Base-by-base conservation (phyloP, 2,888 invertebrate species). In the Erpobdella octoculata region DNA sequence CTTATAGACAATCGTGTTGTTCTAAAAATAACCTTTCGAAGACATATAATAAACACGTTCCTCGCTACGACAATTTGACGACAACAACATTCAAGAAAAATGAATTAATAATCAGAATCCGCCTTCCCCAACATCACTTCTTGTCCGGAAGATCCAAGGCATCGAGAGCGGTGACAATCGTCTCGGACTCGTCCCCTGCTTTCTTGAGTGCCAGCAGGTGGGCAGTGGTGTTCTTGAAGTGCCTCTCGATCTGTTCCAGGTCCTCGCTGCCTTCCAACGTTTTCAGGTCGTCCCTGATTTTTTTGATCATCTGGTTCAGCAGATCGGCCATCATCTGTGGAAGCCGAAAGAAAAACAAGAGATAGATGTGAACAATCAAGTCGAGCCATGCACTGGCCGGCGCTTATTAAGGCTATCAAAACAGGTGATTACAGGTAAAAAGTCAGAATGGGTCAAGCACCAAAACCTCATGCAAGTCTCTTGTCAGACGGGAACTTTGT, bases 191-290 rank as follows among this genome's bases (percentile, higher is more conserved):
- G 31, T 62, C 31, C n/a, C 28, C n/a, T 28, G 62, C 62, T 31
- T n/a, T 62, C n/a, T 62, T n/a, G 28, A 62, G 33, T 18, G 31
- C 62, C 66, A 79, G 78, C 65, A 83, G 76, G 75, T 82, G 82
- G 74, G 81, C 81, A 18, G 82, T 53, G 1, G 82, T 82, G 76
- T 83, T 83, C 74, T 90, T 90, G 83, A 96, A 93, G 83, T 96
- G 96, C 80, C 92, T 92, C 75, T 91, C 91, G 77, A 98, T 93
- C 85, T 95, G 94, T 79, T 97, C 95, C 37, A 93, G 92, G 83
- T 97, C 97, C 79, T 95, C 94, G 25, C 91, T 92, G 66, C 90
- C 89, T 81, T 97, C 97, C 74, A 98, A 85, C 83, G 92, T 93
- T 0, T 93, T 92, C 37, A 96, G 84, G 81, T 95, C 93, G 79